Evolutionary conservation across 2,888 invertebrate genomes (phyloP), one percentile per base, ranked within the genome.

Genomic region (Schizaphis graminum): DNA sequence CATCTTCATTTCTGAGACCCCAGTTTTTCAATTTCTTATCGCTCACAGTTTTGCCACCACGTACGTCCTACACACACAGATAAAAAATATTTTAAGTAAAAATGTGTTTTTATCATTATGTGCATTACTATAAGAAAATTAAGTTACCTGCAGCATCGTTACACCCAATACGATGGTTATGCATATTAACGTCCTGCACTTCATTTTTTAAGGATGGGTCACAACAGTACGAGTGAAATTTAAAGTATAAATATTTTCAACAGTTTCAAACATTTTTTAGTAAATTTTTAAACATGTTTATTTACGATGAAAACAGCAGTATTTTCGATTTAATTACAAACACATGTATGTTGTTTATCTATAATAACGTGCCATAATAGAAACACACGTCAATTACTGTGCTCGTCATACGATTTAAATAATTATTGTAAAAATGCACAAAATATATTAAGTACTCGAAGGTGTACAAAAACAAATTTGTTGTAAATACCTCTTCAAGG

Each of bases 301-400:
- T 44, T 44, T 44, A 44, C 11, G 28, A 85, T 28, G 44, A 44
- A 85, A 85, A 41, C 44, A 1, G 85, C 41, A 85, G 11, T 44
- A 24, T 28, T 49, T 87, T 87, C n/a, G 16, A 28, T 49, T 16
- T 87, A 87, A 85, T 87, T 49, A 21, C 88, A 53, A 56, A 89
- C 88, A 89, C 56, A 89, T 89, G 88, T 35, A 26, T 88, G n/a
- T 35, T 24, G 21, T 88, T 88, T 35, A 88, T 56, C 8, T 24
- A 89, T 87, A 87, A 87, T 87, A 49, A n/a, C 49, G n/a, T 49
- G 13, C n/a, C 16, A 87, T 87, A 49, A 87, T 87, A 49, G n/a
- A 87, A 49, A 87, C 87, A 87, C 28, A 87, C 87, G n/a, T 11
- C 49, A 87, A 87, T 87, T 87, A 87, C 35, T 77, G 21, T 35